Conservation (phyloP, 2,797 vertebrate genomes). For the Chloroceryle amazona region DNA sequence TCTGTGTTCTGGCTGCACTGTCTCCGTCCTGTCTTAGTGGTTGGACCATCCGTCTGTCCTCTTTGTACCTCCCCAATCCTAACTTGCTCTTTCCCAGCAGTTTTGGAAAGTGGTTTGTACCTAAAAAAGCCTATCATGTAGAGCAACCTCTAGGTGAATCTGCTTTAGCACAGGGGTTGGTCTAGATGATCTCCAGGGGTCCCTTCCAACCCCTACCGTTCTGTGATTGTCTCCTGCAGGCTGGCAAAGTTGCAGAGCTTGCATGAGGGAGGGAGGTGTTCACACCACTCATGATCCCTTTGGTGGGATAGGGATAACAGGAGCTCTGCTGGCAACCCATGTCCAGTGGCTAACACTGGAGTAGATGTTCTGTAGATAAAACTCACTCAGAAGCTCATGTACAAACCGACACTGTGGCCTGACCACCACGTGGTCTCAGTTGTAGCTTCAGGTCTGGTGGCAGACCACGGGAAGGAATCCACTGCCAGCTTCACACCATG, state of each 20-base stretch:
- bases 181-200: too few species aligned
- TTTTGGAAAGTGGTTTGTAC: background rate
- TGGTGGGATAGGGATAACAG: background rate
- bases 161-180: too few species aligned
- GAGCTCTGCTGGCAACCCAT: background rate
- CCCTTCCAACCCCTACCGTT: background rate
- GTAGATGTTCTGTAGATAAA: background rate
- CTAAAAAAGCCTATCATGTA: background rate
- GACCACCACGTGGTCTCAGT: rapidly evolving
- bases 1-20: background rate
- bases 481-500: background rate
- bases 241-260: background rate
- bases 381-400: rapidly evolving
- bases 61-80: background rate
- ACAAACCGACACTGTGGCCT: background rate
- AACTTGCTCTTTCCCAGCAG: background rate
- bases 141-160: too few species aligned
- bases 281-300: rapidly evolving
- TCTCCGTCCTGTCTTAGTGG: background rate
- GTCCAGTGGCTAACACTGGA: background rate
- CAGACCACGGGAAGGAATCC: background rate
- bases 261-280: rapidly evolving
- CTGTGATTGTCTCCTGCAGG: background rate
- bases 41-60: background rate
- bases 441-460: background rate